A percentile compares a stretch with the other conserved stretches of the same genome.
phyloP scores from a whole-genome alignment of 2,113 vertebrate species.

The Zosterops japonicus region DNA sequence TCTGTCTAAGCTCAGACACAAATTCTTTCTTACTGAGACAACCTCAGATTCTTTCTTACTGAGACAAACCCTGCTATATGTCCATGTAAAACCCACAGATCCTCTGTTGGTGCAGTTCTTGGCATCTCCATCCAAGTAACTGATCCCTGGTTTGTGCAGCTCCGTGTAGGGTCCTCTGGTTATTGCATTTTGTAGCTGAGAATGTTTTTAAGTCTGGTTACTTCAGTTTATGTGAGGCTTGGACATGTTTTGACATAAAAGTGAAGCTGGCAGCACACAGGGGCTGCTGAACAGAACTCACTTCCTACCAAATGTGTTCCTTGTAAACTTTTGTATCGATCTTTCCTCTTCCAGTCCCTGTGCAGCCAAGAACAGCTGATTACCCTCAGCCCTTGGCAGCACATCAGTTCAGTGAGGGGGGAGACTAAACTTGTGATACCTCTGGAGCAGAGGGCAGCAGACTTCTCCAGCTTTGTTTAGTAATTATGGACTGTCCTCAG shows the following conservation, averaged over 20 bases:
- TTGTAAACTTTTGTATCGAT: background rate
- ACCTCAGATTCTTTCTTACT: background rate
- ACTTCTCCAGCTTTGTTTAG: background rate
- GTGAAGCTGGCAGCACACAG: background rate
- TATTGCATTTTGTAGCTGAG: background rate
- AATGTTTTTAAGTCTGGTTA: background rate
- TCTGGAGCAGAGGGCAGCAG: background rate
- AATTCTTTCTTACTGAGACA: background rate
- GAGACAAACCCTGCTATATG: background rate
- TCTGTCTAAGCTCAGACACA: background rate
- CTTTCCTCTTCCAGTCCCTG: background rate
- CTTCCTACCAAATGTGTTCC: background rate
- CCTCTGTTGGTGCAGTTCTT: background rate
- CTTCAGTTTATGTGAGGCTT: background rate
- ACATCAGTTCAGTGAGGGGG: background rate
- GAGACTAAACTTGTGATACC: background rate
- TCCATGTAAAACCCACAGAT: background rate
- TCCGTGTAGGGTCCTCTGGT: background rate
- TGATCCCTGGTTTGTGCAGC: background rate
- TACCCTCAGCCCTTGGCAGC: background rate
- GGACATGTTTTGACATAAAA: background rate
- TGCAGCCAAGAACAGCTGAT: background rate
- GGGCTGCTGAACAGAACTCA: background rate
- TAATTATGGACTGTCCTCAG: background rate
- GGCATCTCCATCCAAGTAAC: background rate